Conservation (phyloP, 2,888 invertebrate species). For the Megaustenia siamemsis region DNA sequence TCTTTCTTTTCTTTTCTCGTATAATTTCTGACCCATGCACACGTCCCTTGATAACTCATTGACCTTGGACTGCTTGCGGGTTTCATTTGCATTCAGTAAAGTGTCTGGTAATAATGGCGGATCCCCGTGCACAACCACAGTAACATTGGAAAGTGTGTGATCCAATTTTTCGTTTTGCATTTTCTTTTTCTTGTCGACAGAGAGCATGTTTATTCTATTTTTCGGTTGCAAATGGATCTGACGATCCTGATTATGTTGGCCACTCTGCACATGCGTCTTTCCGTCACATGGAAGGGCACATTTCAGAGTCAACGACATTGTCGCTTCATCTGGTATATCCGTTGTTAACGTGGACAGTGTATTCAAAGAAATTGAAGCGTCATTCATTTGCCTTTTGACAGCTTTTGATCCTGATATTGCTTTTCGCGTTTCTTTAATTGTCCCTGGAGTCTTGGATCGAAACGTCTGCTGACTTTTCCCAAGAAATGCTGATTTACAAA, state of each 20-base stretch:
- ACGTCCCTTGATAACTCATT: not conserved
- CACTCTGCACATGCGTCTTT: too few species aligned
- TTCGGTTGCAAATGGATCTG: too few species aligned
- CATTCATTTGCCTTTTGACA: not conserved
- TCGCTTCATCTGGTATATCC: too few species aligned
- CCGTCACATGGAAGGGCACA: too few species aligned
- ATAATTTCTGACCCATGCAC: not conserved
- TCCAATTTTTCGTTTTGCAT: not conserved
- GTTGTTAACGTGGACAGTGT: not conserved
- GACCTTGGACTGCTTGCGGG: not conserved
- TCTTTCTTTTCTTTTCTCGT: not conserved
- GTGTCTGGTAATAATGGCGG: too few species aligned
- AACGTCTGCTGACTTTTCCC: not conserved
- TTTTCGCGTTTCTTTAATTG: not conserved
- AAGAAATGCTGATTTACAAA: not conserved
- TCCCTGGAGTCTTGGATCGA: not conserved
- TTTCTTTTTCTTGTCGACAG: too few species aligned
- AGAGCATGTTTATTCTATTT: too few species aligned
- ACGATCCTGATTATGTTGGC: too few species aligned
- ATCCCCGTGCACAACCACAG: too few species aligned
- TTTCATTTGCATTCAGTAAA: not conserved
- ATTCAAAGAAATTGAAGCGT: not conserved
- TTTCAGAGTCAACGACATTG: too few species aligned
- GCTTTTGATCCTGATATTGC: too few species aligned
- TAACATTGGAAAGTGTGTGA: not conserved